A percentile compares a stretch with the other conserved stretches of the same genome.
These are phyloP conservation scores for Synchiropus splendidus DNA, from an alignment of 2,113 vertebrate genomes.

Conservation along the genomic window DNA sequence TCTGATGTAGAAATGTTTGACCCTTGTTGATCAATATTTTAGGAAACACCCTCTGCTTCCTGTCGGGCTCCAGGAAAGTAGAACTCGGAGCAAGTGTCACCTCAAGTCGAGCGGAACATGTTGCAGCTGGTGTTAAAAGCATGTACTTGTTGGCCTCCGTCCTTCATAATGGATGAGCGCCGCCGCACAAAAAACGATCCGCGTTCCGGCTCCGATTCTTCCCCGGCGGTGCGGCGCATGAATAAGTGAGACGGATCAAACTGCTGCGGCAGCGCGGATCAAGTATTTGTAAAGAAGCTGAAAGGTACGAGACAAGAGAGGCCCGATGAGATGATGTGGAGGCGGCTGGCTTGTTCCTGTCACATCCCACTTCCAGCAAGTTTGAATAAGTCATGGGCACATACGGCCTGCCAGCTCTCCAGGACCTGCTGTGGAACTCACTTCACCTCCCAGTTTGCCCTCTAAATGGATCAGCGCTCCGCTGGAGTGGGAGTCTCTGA, in stretches of 20 bases:
- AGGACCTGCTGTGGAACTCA: slow-evolving; percentile 22
- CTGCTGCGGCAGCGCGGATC: slow-evolving; percentile 66
- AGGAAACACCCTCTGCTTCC: slow-evolving; percentile 44
- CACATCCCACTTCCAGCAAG: slow-evolving; percentile 39
- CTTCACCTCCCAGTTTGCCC: slow-evolving; percentile 13
- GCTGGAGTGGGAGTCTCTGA: slow-evolving; percentile 46
- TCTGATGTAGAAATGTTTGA: slow-evolving; percentile 59
- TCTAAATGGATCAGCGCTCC: slow-evolving; percentile 33
- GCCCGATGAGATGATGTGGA: slow-evolving; percentile 54
- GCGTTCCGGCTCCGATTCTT: slow-evolving; percentile 53
- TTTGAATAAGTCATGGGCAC: slow-evolving; percentile 53
- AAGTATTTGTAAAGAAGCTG: slow-evolving; percentile 72
- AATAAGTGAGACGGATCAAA: slow-evolving; percentile 69
- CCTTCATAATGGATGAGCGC: slow-evolving; percentile 59
- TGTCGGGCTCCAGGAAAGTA: slow-evolving; percentile 53
- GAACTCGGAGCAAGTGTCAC: slow-evolving; percentile 51
- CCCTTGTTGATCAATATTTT: slow-evolving; percentile 68
- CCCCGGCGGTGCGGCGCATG: slow-evolving; percentile 52
- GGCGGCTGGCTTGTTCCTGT: slow-evolving; percentile 33
- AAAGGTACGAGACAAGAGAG: slow-evolving; percentile 55
- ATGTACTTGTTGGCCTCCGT: slow-evolving; percentile 57
- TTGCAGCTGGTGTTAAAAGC: slow-evolving; percentile 71
- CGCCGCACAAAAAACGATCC: slow-evolving; percentile 53
- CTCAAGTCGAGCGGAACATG: slow-evolving; percentile 64
- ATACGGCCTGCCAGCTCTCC: slow-evolving; percentile 16